A percentile compares a stretch with the other conserved stretches of the same genome.
phyloP scores from a whole-genome alignment of 1,140 invertebrate genomes.

The Eriocheir sinensis region DNA sequence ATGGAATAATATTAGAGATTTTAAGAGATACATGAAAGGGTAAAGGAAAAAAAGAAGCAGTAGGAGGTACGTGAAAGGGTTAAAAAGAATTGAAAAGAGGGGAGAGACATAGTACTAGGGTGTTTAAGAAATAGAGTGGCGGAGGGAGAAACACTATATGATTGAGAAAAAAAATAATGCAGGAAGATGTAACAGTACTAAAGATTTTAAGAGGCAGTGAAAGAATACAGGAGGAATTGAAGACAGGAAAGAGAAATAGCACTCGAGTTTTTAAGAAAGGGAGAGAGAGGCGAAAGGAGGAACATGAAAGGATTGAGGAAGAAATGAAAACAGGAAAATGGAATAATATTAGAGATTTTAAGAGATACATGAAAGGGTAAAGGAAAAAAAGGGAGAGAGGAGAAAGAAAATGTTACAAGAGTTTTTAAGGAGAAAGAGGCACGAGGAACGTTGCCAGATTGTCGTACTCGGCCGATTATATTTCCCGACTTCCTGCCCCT shows the following conservation, averaged over 20 bases:
- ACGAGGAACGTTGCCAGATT: too few species aligned
- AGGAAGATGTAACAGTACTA: not conserved
- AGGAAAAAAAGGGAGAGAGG: not conserved
- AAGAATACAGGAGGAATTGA: not conserved
- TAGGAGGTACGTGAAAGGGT: not conserved
- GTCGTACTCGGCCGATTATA: too few species aligned
- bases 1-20: not conserved
- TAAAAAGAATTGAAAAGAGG: not conserved
- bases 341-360: not conserved
- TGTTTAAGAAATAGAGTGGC: not conserved
- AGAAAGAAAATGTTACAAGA: not conserved
- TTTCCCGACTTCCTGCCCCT: too few species aligned
- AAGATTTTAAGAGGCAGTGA: not conserved
- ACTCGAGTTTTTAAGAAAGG: not conserved
- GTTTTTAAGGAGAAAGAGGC: not conserved
- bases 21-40: not conserved
- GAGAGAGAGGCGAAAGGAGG: not conserved
- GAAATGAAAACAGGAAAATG: not conserved
- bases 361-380: not conserved
- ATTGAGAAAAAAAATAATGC: not conserved
- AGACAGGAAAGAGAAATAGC: not conserved
- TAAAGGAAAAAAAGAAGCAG: not conserved
- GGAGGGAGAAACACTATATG: not conserved
- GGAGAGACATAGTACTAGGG: conserved; percentile 10
- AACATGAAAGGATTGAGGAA: not conserved